Evolutionary conservation across 2,113 vertebrate genomes (phyloP).

Genomic region (Panthera leo): DNA sequence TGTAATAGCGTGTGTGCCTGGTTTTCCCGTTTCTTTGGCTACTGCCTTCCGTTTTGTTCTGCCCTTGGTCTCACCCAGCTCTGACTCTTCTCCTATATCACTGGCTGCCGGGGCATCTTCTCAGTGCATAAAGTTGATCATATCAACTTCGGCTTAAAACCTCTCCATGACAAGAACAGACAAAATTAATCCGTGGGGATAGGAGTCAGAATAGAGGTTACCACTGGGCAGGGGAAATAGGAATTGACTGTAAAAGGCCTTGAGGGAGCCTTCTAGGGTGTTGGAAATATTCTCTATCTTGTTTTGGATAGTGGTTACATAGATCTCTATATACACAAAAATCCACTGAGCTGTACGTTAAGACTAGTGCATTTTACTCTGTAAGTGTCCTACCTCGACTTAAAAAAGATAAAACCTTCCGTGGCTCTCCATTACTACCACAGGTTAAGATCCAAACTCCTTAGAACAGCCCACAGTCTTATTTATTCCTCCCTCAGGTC

Average conservation of each 20-base stretch:
- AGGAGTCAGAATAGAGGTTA: slow-evolving; percentile 10
- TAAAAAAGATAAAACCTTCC: not conserved
- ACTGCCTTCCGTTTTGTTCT: not conserved
- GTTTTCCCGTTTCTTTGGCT: not conserved
- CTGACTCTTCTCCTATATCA: not conserved
- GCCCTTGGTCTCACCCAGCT: not conserved
- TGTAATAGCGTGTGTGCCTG: not conserved
- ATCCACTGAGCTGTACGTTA: not conserved
- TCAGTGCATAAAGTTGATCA: not conserved
- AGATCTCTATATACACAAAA: not conserved
- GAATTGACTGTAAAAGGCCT: not conserved
- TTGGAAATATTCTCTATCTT: slow-evolving; percentile 9
- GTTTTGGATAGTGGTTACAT: not conserved
- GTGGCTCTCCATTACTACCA: not conserved
- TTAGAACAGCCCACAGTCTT: not conserved
- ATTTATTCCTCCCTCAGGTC: not conserved
- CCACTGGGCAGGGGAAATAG: not conserved
- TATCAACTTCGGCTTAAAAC: not conserved
- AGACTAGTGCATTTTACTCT: not conserved
- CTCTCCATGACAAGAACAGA: not conserved
- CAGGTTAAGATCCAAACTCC: not conserved
- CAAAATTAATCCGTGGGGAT: not conserved
- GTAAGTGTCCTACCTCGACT: not conserved
- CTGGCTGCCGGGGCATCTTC: not conserved
- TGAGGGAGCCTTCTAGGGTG: not conserved